phyloP scores from a whole-genome alignment of 2,113 vertebrate species.

The Oostethus manadensis region DNA sequence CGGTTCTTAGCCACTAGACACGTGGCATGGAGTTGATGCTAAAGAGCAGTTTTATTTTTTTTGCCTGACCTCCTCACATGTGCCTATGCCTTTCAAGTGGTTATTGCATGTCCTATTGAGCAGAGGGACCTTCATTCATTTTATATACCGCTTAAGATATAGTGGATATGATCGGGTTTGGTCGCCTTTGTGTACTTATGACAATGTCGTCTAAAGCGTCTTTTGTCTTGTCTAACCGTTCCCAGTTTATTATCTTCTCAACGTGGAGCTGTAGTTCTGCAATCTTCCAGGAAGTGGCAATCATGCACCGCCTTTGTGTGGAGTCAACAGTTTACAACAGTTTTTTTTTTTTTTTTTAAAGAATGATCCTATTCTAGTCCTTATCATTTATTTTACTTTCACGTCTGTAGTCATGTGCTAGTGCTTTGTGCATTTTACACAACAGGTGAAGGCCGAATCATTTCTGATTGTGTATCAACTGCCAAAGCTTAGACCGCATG shows the following conservation, averaged over 20 bases:
- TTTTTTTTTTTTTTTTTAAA: not conserved
- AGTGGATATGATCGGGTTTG: too few species aligned
- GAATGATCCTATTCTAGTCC: not conserved
- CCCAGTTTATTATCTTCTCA: not conserved
- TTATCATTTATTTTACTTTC: not conserved
- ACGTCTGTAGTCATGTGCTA: not conserved
- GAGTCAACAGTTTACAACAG: not conserved
- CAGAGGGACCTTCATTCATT: too few species aligned
- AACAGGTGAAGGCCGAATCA: not conserved
- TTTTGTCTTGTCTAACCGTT: not conserved
- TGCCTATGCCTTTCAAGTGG: too few species aligned
- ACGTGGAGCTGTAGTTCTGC: conserved; percentile 20
- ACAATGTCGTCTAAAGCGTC: too few species aligned
- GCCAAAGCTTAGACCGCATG: not conserved
- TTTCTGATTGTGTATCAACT: not conserved
- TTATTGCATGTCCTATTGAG: too few species aligned
- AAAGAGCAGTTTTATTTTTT: too few species aligned
- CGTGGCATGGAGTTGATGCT: too few species aligned
- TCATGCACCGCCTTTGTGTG: not conserved
- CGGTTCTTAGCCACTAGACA: too few species aligned
- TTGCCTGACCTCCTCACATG: too few species aligned
- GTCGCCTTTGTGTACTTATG: too few species aligned
- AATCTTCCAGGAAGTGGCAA: conserved; percentile 50
- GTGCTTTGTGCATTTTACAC: not conserved
- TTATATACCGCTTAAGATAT: too few species aligned